Evolutionary conservation across 2,113 vertebrate species (phyloP), one percentile per base, ranked within the genome.

Genomic region (Pedionomus torquatus): DNA sequence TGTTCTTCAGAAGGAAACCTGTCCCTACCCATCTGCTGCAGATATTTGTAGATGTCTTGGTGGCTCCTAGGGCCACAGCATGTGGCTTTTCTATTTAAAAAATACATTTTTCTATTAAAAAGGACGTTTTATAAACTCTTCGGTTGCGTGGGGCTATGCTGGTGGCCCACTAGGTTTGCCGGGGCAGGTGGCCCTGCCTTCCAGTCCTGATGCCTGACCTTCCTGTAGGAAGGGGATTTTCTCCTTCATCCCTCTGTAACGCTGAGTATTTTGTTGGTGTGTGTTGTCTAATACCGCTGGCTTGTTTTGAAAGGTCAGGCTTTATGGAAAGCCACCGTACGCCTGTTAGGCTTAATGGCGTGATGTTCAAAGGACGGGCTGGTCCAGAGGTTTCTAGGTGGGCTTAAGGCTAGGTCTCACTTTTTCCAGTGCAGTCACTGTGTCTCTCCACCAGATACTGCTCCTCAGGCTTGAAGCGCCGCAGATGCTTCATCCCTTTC

Each of bases 281-380:
- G 78, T 75, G 25, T 95, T 84, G 81, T 68, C 52, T 91, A 82
- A 95, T 89, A 65, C 61, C 61, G 48, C 52, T 79, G 70, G 33
- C 65, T 87, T 87, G 65, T 49, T 87, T 64, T 52, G 89, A 86
- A 91, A 97, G 83, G 90, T 89, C 70, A 87, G 69, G 31, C 61
- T 95, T 96, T 95, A 63, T 65, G 80, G 89, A 95, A 96, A 92
- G 25, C 26, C 52, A 41, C 75, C 37, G 14, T 57, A 58, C 31
- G 23, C 1, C 0, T 5, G 1, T 75, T 92, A n/a, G 13, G 19
- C 71, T 93, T 88, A 90, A 71, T 41, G 33, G 9, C 4, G 2
- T 72, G 61, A 69, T 10, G 9, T 76, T 92, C 46, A 70, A 79
- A 82, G 52, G 20, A 81, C 8, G 4, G 21, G 15, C 31, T 87